These are phyloP conservation scores for Sinocyclocheilus maitianheensis DNA, from an alignment of 2,113 vertebrate genomes.

Conservation along the genomic window DNA sequence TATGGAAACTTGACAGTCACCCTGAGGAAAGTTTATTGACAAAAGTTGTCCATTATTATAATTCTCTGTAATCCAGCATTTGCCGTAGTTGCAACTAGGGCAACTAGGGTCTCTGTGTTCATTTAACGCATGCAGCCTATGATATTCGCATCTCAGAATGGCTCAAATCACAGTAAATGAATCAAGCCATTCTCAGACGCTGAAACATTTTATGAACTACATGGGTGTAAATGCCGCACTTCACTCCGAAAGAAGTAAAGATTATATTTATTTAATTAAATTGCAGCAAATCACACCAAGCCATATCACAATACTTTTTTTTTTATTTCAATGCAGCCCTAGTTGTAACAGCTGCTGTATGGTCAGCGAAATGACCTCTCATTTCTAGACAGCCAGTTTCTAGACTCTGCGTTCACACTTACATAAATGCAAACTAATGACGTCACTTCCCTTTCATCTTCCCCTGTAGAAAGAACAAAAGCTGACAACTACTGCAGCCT, in stretches of 20 bases:
- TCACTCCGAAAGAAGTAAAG: too few relatives aligned
- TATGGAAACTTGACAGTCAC: neutral
- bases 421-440: slow-evolving; percentile 36
- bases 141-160: too few relatives aligned
- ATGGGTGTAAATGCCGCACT: too few relatives aligned
- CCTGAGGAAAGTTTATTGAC: neutral
- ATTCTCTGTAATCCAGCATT: neutral
- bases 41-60: neutral
- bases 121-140: too few relatives aligned
- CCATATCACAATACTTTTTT: too few relatives aligned
- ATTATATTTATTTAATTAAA: too few relatives aligned
- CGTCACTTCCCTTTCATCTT: slow-evolving; percentile 41
- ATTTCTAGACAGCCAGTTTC: neutral
- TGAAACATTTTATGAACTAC: too few relatives aligned
- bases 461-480: slow-evolving; percentile 25
- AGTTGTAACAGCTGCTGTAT: neutral
- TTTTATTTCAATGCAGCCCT: neutral
- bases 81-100: too few relatives aligned
- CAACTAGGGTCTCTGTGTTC: too few relatives aligned
- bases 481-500: slow-evolving; percentile 22
- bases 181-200: too few relatives aligned
- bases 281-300: too few relatives aligned
- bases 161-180: too few relatives aligned
- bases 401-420: neutral
- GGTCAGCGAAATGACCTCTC: neutral